Conservation (phyloP, 1,140 invertebrate genomes). For the Lysiphlebus fabarum region DNA sequence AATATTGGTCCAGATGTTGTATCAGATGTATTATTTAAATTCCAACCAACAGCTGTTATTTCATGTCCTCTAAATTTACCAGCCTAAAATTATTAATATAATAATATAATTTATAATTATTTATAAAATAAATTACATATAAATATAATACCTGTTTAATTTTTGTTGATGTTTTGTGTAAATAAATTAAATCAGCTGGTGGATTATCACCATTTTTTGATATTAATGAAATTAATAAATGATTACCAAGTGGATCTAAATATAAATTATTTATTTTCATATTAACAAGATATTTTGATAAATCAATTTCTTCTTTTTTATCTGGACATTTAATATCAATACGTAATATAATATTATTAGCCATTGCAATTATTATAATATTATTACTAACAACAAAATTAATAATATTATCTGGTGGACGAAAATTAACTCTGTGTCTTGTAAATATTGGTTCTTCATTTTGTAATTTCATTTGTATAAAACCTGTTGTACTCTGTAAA, state of each 20-base stretch:
- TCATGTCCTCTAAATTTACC: conserved; percentile 76
- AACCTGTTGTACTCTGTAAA: conserved; percentile 59
- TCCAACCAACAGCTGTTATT: conserved; percentile 90
- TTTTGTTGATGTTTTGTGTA: conserved; percentile 67
- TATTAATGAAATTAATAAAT: conserved; percentile 74
- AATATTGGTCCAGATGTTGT: conserved; percentile 75
- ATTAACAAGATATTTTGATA: conserved; percentile 61
- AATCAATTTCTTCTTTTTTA: conserved; percentile 67
- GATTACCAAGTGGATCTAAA: conserved; percentile 82
- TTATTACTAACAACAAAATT: conserved; percentile 80
- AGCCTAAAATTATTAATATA: conserved; percentile 40
- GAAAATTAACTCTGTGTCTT: conserved; percentile 75
- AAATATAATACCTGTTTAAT: conserved; percentile 60
- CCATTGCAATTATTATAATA: conserved; percentile 79
- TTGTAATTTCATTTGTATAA: conserved; percentile 67
- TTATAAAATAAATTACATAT: conserved; percentile 12
- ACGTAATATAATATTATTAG: conserved; percentile 74
- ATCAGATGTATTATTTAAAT: conserved; percentile 70
- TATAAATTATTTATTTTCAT: conserved; percentile 72
- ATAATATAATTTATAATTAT: conserved; percentile 16
- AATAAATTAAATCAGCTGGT: conserved; percentile 74
- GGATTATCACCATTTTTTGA: conserved; percentile 62
- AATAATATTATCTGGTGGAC: conserved; percentile 72
- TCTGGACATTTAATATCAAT: conserved; percentile 80
- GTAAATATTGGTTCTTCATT: conserved; percentile 75